Conservation (phyloP, 1,140 invertebrate species). For the Hylyphantes graminicola region DNA sequence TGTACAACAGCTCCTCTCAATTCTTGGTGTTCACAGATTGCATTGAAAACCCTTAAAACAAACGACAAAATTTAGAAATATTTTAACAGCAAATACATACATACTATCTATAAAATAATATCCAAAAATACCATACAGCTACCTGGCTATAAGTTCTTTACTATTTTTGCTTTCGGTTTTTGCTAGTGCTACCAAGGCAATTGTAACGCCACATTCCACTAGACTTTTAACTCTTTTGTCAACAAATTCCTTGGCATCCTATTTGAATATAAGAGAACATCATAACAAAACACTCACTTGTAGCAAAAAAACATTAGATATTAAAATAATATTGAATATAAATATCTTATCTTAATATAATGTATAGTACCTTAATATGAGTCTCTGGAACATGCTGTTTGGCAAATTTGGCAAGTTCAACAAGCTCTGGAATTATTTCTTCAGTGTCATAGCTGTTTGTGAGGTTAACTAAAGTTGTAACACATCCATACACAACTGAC, state of each 20-base stretch:
- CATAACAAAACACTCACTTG: background rate
- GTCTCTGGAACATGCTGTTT: conserved; percentile 99
- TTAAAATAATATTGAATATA: background rate
- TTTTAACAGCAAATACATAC: background rate
- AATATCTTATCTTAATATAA: background rate
- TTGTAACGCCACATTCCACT: conserved; percentile 86
- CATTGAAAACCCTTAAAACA: conserved; percentile 83
- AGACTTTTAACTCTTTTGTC: conserved; percentile 83
- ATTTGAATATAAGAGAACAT: conserved; percentile 34
- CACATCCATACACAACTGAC: conserved; percentile 89
- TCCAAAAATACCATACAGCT: background rate
- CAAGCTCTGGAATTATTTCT: conserved; percentile 95
- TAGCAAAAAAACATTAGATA: background rate
- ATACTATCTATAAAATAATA: conserved; percentile 19
- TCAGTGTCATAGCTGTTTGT: conserved; percentile 99
- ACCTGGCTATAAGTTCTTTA: conserved; percentile 84
- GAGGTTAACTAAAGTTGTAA: conserved; percentile 95
- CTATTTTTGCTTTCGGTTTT: conserved; percentile 95
- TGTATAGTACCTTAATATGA: conserved; percentile 76
- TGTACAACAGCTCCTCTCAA: conserved; percentile 92
- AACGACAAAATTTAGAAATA: background rate
- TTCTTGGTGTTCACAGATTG: conserved; percentile 84
- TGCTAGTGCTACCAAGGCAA: conserved; percentile 86
- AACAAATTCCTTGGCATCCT: conserved; percentile 92
- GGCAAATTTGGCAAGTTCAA: conserved; percentile 98